Base-by-base conservation (phyloP, 2,888 invertebrate species). In the Tenodera sinensis region DNA sequence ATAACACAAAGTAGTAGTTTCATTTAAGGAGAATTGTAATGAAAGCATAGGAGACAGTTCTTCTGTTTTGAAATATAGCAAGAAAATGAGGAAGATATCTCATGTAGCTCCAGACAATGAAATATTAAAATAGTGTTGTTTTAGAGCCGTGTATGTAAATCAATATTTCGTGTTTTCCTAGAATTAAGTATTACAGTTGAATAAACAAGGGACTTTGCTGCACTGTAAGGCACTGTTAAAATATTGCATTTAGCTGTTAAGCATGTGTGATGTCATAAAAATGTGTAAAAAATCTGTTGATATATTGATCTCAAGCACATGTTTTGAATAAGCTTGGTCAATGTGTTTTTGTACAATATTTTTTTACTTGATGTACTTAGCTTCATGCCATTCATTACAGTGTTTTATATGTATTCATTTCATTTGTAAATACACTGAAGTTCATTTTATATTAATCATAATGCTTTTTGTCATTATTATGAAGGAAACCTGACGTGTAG, bases 271-370 rank as follows among this genome's bases (percentile, higher is more conserved):
- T 81, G 42, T 87, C 27, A 34, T 82, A 28, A 81, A 34, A 83
- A 27, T 87, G 87, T 87, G 83, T 28, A 30, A 87, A 34, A 87
- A 83, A 28, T 30, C 20, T 87, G 30, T 71, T 86, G 34, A 83
- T 27, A 42, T 82, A 15, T 83, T 89, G 89, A 89, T 89, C 89
- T 89, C 89, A 87, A 86, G 89, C 89, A 89, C 83, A 89, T 28
- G 30, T 54, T 54, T 27, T 89, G 28, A 42, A 83, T 47, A 89
- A 89, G 89, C 89, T 89, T 89, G 86, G 85, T 83, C 89, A 54
- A 28, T 89, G 54, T 28, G 30, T 89, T 84, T 88, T 89, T 88
- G 84, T 89, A 86, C 82, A 86, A 86, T 89, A 86, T 89, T 89
- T 89, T 89, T 89, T 86, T 86, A 89, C 54, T 28, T 83, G 28